These are phyloP conservation scores for Cyphomyrus plagiostoma DNA, from an alignment of 2,113 vertebrate genomes.

Conservation along the genomic window DNA sequence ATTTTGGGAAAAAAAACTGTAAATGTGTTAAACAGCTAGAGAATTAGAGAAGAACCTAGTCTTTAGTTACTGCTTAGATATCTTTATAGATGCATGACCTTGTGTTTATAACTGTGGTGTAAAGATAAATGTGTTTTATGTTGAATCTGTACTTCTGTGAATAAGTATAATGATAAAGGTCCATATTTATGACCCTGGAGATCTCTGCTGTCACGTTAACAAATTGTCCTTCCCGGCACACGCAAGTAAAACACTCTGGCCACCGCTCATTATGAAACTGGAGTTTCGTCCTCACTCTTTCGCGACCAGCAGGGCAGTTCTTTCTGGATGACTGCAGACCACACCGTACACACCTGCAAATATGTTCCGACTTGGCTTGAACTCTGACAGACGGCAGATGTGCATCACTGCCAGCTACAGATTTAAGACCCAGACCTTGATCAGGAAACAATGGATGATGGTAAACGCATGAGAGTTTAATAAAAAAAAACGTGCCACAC, in stretches of 20 bases:
- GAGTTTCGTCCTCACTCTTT: not conserved
- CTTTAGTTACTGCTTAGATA: not conserved
- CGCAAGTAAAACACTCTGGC: not conserved
- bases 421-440: not conserved
- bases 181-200: not conserved
- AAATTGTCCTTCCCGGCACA: not conserved
- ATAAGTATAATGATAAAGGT: not conserved
- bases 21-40: not conserved
- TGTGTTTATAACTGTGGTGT: not conserved
- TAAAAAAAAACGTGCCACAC: not conserved
- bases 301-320: not conserved
- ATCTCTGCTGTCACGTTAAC: not conserved
- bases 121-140: conserved; percentile 8
- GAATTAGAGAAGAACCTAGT: not conserved
- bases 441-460: not conserved
- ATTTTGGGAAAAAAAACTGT: not conserved
- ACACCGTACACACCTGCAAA: not conserved
- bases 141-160: conserved; percentile 21
- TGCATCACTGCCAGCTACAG: not conserved
- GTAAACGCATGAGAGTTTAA: not conserved
- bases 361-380: not conserved
- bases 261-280: conserved; percentile 2
- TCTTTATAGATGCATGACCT: not conserved
- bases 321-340: not conserved
- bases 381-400: not conserved